Evolutionary conservation across 2,797 vertebrate genomes (phyloP), one percentile per base, ranked within the genome.

Genomic region (Labeo calbasu): DNA sequence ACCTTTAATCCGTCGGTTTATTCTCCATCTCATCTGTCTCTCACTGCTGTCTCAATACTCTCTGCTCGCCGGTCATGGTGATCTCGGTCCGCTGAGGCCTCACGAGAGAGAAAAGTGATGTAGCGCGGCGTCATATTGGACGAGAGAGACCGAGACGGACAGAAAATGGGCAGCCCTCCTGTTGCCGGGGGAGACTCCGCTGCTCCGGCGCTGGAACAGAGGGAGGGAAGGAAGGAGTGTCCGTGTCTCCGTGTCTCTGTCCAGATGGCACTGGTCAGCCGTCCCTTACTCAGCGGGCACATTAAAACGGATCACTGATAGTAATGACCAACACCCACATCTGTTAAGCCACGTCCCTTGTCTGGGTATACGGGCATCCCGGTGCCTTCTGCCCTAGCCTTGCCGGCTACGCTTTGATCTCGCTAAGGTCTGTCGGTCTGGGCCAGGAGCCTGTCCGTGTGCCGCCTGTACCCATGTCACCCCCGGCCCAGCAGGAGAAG

Each of bases 191-290:
- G 61, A 80, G 80, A 86, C 70, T 23, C 65, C 25, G 23, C 78
- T 43, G 57, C 32, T 78, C 15, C 51, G 7, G 71, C 51, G 76
- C 61, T 25, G 48, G 40, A 76, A 69, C 79, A 77, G 83, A 13
- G 61, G 77, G 71, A 85, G 21, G 66, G 70, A 57, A n/a, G 43
- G 32, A 36, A 5, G 68, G n/a, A 25, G 43, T 76, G 36, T 40
- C 59, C 15, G 15, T 76, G 46, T 40, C 66, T 72, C 70, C 8
- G n/a, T 48, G 53, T 83, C 69, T 88, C 82, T 85, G 88, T 92
- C 93, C 94, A 95, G 94, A 95, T 95, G 94, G 94, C 87, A 89
- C 82, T 92, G 94, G 94, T 94, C 94, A 94, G 89, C 90, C 91
- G 51, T 92, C 86, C 88, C 90, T 93, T 92, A 91, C 92, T 90